phyloP scores from a whole-genome alignment of 2,797 vertebrate genomes.

The Notolepis coatsorum region DNA sequence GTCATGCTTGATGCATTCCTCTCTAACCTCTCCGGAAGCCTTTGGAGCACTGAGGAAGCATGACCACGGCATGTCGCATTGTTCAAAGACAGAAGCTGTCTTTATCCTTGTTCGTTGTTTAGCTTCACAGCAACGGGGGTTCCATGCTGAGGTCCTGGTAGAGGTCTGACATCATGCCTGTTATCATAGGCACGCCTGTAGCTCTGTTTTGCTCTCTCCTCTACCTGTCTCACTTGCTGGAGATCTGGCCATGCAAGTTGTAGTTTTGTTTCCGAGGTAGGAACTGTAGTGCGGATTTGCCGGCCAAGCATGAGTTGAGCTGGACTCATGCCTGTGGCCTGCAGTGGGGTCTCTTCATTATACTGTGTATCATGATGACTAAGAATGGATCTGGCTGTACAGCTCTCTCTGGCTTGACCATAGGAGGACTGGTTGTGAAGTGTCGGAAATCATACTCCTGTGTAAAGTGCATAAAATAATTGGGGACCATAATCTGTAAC shows the following conservation, averaged over 20 bases:
- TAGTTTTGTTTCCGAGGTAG: slow-evolving; percentile 2
- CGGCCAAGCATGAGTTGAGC: slow-evolving; percentile 20
- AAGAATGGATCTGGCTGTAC: no score
- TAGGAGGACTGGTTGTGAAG: no score
- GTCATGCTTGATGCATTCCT: no score
- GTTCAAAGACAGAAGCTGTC: slow-evolving; percentile 1
- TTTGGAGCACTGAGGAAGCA: no score
- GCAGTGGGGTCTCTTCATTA: slow-evolving; percentile 34
- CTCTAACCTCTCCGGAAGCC: no score
- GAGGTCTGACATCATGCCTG: background rate
- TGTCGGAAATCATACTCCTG: no score
- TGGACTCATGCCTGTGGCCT: slow-evolving; percentile 15
- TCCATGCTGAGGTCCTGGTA: slow-evolving; percentile 7
- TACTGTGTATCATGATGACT: no score
- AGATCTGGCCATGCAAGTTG: slow-evolving; percentile 9
- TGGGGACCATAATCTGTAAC: no score
- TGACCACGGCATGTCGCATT: slow-evolving; percentile 3
- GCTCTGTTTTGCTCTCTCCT: background rate
- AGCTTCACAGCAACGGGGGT: slow-evolving; percentile 19
- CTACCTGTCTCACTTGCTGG: background rate
- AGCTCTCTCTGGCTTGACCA: no score
- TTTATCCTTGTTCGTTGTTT: slow-evolving; percentile 3
- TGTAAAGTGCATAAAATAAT: no score
- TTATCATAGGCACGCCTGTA: slow-evolving; percentile 4
- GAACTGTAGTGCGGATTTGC: slow-evolving; percentile 7